Evolutionary conservation across 23 tunicate species (phyloP).

Genomic region (Corella eumyota): DNA sequence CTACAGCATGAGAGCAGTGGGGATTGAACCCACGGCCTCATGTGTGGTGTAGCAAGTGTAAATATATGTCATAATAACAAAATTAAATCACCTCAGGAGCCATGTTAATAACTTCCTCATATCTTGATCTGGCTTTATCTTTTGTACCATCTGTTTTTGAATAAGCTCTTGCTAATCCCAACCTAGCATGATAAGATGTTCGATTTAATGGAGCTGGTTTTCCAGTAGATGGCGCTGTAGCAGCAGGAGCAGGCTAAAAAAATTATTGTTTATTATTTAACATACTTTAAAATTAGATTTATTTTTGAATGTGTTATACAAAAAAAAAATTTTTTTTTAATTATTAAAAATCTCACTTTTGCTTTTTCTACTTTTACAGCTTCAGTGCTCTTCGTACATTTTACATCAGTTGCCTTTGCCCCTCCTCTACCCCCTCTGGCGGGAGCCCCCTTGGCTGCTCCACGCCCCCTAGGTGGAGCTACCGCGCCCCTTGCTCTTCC

Average conservation of each 20-base stretch:
- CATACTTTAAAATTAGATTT: not conserved
- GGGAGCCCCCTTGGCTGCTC: slow-evolving; percentile 24
- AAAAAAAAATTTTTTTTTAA: not conserved
- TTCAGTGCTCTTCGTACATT: slow-evolving; percentile 30
- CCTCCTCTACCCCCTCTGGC: slow-evolving; percentile 43
- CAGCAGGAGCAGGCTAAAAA: not conserved
- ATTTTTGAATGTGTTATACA: not conserved
- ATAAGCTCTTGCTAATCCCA: slow-evolving; percentile 70
- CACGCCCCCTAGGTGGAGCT: slow-evolving; percentile 18
- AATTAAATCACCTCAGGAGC: slow-evolving; percentile 73
- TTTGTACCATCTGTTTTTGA: slow-evolving; percentile 50
- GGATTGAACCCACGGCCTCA: too few species aligned
- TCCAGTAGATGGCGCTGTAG: not conserved
- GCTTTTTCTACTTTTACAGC: slow-evolving; percentile 9
- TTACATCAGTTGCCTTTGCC: slow-evolving; percentile 31
- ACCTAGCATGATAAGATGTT: slow-evolving; percentile 43
- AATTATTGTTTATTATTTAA: not conserved
- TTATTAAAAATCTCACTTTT: not conserved
- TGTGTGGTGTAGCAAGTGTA: too few species aligned
- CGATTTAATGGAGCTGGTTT: slow-evolving; percentile 77
- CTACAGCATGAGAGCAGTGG: too few species aligned
- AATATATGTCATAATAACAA: too few species aligned
- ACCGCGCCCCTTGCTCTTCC: slow-evolving; percentile 21
- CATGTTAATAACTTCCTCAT: slow-evolving; percentile 89
- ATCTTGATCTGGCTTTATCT: slow-evolving; percentile 36